Evolutionary conservation across 1,140 invertebrate genomes (phyloP).

Genomic region (Doryteuthis pealeii): DNA sequence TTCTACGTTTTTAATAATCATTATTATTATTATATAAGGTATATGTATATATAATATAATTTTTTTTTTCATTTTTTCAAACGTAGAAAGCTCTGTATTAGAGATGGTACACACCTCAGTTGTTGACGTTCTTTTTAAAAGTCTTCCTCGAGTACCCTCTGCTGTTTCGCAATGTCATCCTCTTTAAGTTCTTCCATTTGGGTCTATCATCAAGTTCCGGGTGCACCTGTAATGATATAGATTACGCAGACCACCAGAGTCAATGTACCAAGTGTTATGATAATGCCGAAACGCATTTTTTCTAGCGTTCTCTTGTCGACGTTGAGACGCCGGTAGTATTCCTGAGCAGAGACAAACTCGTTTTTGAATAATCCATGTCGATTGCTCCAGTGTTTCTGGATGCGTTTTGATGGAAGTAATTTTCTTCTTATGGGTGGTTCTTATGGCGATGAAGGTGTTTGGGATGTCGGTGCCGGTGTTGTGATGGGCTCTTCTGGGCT

Average conservation of each 20-base stretch:
- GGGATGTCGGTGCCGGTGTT: too few species aligned
- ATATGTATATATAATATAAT: neutral
- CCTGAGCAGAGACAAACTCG: constrained; percentile 3
- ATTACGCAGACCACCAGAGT: constrained; percentile 1
- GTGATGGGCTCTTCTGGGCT: too few species aligned
- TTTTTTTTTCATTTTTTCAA: too few species aligned
- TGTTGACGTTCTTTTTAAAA: constrained; percentile 1
- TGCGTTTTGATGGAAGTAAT: too few species aligned
- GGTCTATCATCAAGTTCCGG: neutral
- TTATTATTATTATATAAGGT: too few species aligned
- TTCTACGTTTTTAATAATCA: neutral
- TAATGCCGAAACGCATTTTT: constrained; percentile 8
- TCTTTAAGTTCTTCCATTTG: constrained; percentile 9
- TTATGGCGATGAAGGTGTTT: too few species aligned
- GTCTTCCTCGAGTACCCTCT: neutral
- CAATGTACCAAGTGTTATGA: neutral
- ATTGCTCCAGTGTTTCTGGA: neutral
- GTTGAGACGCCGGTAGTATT: neutral
- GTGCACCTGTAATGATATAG: constrained; percentile 7
- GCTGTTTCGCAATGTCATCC: neutral
- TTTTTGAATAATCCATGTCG: neutral
- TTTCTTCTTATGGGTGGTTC: too few species aligned
- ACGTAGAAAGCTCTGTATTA: constrained; percentile 12
- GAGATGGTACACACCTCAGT: constrained; percentile 5
- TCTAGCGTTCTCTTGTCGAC: constrained; percentile 3